A percentile compares a stretch with the other conserved stretches of the same genome.
These are phyloP conservation scores for Eulemur rufifrons DNA, from an alignment of 2,113 vertebrate species.

Conservation along the genomic window DNA sequence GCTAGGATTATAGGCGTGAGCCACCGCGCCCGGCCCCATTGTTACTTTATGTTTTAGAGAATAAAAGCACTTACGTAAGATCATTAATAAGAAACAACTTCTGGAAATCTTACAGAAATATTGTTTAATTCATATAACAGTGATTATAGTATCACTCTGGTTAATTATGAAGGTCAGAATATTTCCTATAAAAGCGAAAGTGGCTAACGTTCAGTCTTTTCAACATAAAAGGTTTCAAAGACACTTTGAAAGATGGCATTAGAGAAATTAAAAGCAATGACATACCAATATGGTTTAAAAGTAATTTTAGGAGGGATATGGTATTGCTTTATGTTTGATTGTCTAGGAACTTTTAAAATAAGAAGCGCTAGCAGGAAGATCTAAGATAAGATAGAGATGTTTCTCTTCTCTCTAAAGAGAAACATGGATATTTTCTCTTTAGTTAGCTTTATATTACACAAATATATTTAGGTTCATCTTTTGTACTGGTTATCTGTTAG, in stretches of 20 bases:
- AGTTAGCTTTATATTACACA: neutral
- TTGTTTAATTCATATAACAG: neutral
- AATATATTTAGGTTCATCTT: neutral
- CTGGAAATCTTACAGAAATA: neutral
- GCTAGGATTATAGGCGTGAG: too few species aligned
- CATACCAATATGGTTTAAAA: neutral
- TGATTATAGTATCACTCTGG: neutral
- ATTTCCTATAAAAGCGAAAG: slow-evolving; percentile 40
- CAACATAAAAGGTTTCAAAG: neutral
- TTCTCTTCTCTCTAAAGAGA: neutral
- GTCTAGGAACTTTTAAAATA: slow-evolving; percentile 10
- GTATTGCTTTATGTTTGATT: neutral
- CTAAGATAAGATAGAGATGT: neutral
- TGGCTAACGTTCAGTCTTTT: neutral
- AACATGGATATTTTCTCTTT: neutral
- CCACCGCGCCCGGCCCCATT: neutral
- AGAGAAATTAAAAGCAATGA: slow-evolving; percentile 5
- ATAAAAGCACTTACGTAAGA: neutral
- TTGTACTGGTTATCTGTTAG: neutral
- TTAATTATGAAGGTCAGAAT: neutral
- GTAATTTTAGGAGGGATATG: neutral
- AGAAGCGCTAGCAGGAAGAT: neutral
- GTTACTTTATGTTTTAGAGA: neutral
- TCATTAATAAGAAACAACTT: neutral
- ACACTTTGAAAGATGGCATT: neutral